Conservation (phyloP, 2,797 vertebrate genomes). For the Darevskia nairensis region DNA sequence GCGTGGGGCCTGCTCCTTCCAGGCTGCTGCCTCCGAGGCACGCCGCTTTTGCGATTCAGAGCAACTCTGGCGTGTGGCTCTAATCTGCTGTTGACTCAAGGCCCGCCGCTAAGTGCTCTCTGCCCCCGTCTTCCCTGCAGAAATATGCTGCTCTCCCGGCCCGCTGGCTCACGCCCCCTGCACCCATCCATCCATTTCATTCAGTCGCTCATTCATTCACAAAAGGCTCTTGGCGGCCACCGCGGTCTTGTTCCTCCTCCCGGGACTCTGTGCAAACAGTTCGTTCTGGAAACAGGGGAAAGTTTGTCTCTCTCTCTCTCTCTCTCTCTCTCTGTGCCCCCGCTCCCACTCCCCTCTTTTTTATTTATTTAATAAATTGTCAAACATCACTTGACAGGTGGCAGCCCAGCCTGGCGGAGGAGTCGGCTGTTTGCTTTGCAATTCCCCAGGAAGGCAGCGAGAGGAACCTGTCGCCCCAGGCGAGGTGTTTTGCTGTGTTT, state of each 20-base stretch:
- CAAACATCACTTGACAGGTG: conserved; percentile 80
- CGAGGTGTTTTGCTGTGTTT: conserved; percentile 87
- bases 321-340: too few relatives aligned
- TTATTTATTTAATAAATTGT: conserved; percentile 72
- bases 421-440: conserved; percentile 78
- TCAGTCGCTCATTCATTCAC: conserved; percentile 53
- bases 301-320: conserved; percentile 65
- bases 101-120: neutral
- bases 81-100: conserved; percentile 39
- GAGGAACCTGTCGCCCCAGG: conserved; percentile 83
- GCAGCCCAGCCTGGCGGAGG: conserved; percentile 76
- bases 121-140: conserved; percentile 39
- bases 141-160: conserved; percentile 60
- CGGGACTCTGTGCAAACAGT: conserved; percentile 80
- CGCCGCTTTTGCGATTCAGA: neutral
- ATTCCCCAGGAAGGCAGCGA: conserved; percentile 76
- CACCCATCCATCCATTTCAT: neutral
- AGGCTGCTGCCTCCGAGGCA: neutral
- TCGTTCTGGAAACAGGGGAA: conserved; percentile 71
- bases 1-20: conserved; percentile 7
- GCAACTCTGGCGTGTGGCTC: conserved; percentile 20
- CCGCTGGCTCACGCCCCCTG: neutral
- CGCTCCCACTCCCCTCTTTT: too few relatives aligned
- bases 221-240: conserved; percentile 67
- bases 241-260: conserved; percentile 69